A percentile compares a stretch with the other conserved stretches of the same genome.
Conservation (phyloP, 2,797 vertebrate genomes). For the Linurgus olivaceus region DNA sequence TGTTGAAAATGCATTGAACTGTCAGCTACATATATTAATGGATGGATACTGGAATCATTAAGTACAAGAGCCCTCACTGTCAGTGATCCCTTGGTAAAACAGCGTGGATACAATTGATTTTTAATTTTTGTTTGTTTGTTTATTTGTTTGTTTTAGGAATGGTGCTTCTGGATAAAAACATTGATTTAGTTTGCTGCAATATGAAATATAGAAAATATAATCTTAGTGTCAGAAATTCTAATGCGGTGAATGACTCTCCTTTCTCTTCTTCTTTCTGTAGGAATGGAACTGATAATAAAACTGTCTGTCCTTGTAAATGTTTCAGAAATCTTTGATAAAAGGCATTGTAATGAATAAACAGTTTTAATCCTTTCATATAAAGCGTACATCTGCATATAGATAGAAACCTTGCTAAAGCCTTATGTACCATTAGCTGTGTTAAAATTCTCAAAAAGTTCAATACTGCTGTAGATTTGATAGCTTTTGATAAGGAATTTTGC, state of each 20-base stretch:
- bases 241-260: not conserved
- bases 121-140: not conserved
- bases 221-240: not conserved
- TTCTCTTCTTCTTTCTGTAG: not conserved
- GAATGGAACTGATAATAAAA: not conserved
- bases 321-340: not conserved
- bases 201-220: not conserved
- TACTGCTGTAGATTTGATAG: not conserved
- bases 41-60: not conserved
- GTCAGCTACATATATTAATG: not conserved
- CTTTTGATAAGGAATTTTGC: not conserved
- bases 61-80: not conserved
- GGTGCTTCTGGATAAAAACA: not conserved
- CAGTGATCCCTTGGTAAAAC: not conserved
- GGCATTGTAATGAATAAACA: not conserved
- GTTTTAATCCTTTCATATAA: not conserved
- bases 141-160: not conserved
- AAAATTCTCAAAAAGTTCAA: not conserved
- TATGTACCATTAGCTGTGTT: not conserved
- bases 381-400: not conserved
- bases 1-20: conserved; percentile 21
- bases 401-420: not conserved
- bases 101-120: not conserved
- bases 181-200: not conserved
- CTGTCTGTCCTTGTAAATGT: not conserved